Evolutionary conservation across 92 coral and sea anemone genomes (phyloP).

Genomic region (Ricordea florida): DNA sequence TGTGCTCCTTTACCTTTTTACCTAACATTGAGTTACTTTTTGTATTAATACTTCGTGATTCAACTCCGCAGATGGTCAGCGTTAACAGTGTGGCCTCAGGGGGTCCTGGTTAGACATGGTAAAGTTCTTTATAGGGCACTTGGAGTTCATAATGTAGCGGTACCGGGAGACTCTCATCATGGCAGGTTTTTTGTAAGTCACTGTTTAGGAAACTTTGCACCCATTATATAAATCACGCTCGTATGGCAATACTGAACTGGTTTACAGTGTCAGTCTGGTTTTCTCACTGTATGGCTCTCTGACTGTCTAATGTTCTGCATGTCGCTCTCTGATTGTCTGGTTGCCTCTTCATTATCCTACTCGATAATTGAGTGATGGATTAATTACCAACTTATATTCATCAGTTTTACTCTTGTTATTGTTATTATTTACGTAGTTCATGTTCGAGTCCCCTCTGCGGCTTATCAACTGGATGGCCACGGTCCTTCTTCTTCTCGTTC

Average conservation of each 20-base stretch:
- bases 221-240: no score
- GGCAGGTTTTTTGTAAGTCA: constrained; percentile 98
- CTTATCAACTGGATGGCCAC: constrained; percentile 90
- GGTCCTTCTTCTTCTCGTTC: constrained; percentile 73
- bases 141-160: constrained; percentile 97
- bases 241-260: not conserved
- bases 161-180: constrained; percentile 96
- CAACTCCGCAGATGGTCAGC: constrained; percentile 99
- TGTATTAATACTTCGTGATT: no score
- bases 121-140: constrained; percentile 86
- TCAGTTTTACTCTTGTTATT: no score
- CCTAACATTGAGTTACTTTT: no score
- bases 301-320: not conserved
- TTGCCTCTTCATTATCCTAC: not conserved
- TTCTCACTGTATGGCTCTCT: not conserved
- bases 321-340: not conserved
- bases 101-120: constrained; percentile 89
- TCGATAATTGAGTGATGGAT: not conserved
- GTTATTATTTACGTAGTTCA: constrained; percentile 77
- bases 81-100: constrained; percentile 95
- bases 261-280: not conserved
- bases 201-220: no score
- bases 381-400: not conserved
- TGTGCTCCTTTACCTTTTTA: no score
- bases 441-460: constrained; percentile 95